Evolutionary conservation across 2,797 vertebrate genomes (phyloP).

Genomic region (Anableps anableps): DNA sequence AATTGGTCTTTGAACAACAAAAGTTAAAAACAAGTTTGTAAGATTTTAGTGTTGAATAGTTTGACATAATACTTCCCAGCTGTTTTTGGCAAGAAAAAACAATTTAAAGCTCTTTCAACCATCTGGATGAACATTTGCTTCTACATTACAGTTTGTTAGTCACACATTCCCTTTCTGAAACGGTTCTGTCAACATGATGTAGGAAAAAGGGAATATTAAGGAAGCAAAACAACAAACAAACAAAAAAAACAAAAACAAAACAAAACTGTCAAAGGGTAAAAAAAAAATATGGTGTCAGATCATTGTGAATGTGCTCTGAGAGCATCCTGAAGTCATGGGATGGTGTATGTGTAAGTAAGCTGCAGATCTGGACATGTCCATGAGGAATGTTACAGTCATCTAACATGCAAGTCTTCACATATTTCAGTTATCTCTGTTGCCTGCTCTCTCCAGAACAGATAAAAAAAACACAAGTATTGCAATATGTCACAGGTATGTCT

Average conservation of each 20-base stretch:
- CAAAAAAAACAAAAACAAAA: too few relatives aligned
- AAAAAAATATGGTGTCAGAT: background rate
- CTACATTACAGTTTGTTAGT: background rate
- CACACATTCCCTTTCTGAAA: slow-evolving; percentile 5
- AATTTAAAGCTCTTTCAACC: background rate
- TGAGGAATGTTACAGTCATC: slow-evolving; percentile 56
- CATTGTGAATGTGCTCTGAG: background rate
- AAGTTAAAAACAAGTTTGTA: background rate
- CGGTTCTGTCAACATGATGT: background rate
- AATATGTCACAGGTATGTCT: background rate
- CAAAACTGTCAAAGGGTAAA: background rate
- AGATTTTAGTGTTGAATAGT: background rate
- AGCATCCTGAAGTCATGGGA: background rate
- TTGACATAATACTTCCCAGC: background rate
- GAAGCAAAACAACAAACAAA: background rate
- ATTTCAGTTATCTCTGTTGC: slow-evolving; percentile 20
- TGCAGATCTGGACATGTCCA: slow-evolving; percentile 63
- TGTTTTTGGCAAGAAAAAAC: background rate
- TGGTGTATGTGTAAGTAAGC: slow-evolving; percentile 1
- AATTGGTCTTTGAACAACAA: background rate
- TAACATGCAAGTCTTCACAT: slow-evolving; percentile 42
- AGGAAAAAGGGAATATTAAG: background rate
- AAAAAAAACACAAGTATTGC: background rate
- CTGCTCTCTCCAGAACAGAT: slow-evolving; percentile 1
- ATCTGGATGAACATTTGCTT: background rate